Evolutionary conservation across 2,888 invertebrate species (phyloP).

Genomic region (Muschampia plurimacula): DNA sequence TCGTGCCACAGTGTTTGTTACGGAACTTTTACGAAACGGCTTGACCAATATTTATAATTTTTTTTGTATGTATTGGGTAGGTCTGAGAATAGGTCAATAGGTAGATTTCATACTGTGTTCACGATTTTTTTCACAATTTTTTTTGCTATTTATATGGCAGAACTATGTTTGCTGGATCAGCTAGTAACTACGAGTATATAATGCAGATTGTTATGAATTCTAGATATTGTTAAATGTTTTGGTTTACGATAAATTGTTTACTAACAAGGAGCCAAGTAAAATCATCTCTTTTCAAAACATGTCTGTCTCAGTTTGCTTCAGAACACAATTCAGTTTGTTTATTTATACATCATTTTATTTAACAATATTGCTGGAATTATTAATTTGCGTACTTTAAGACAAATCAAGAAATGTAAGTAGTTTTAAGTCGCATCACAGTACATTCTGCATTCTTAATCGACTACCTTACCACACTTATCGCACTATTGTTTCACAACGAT

Average conservation of each 20-base stretch:
- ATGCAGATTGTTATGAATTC: neutral
- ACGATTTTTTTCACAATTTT: no score
- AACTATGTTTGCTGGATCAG: no score
- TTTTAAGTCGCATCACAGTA: neutral
- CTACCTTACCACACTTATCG: no score
- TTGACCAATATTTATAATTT: no score
- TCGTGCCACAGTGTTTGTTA: no score
- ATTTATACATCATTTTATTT: neutral
- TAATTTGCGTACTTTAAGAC: neutral
- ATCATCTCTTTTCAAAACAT: neutral
- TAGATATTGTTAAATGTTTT: neutral
- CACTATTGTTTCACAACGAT: no score
- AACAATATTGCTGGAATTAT: neutral
- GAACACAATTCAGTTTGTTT: neutral
- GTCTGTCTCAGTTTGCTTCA: neutral
- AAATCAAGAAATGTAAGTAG: neutral
- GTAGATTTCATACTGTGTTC: no score
- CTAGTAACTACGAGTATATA: no score
- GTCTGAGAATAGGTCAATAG: no score
- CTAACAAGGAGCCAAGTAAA: neutral
- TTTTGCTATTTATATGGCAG: no score
- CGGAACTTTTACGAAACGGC: no score
- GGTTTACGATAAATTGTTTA: neutral
- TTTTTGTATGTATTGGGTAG: no score
- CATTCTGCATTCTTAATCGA: neutral